Percentiles rank a stretch among this genome's conserved stretches.
Conservation (phyloP, 2,888 invertebrate species). For the Pherbina coryleti region DNA sequence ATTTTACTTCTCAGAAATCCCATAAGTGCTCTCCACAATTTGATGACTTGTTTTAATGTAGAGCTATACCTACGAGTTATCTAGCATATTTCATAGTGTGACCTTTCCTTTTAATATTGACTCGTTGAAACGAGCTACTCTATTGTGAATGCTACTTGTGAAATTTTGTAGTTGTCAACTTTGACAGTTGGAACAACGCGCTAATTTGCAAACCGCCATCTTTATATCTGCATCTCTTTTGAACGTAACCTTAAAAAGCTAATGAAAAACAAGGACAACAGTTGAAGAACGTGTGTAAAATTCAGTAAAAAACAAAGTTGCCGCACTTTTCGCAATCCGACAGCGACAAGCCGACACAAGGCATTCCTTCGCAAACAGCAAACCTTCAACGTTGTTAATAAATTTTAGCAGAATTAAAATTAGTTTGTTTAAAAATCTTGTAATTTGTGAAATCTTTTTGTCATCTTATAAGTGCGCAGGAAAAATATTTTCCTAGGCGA, state of each 20-base stretch:
- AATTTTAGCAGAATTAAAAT: not conserved
- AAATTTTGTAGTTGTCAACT: not conserved
- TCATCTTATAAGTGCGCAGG: too few relatives aligned
- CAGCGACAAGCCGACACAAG: slow-evolving; percentile 31
- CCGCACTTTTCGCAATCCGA: slow-evolving; percentile 42
- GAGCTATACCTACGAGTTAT: too few relatives aligned
- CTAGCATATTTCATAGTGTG: too few relatives aligned
- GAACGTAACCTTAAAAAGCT: not conserved
- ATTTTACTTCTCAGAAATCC: too few relatives aligned
- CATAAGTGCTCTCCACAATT: too few relatives aligned
- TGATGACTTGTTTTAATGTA: too few relatives aligned
- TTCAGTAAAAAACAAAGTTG: slow-evolving; percentile 37
- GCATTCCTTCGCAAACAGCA: slow-evolving; percentile 47
- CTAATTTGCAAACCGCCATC: slow-evolving; percentile 23
- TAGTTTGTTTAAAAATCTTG: not conserved
- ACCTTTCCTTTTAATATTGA: too few relatives aligned
- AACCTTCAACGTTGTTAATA: slow-evolving; percentile 37
- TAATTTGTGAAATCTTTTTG: not conserved
- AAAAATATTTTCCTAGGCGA: too few relatives aligned
- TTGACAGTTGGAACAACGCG: slow-evolving; percentile 3
- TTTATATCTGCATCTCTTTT: not conserved
- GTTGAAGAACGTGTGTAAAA: not conserved
- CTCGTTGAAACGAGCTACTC: too few relatives aligned
- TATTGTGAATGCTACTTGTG: not conserved
- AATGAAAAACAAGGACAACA: slow-evolving; percentile 24